Evolutionary conservation across 2,797 vertebrate species (phyloP).

Genomic region (Trematomus bernacchii): DNA sequence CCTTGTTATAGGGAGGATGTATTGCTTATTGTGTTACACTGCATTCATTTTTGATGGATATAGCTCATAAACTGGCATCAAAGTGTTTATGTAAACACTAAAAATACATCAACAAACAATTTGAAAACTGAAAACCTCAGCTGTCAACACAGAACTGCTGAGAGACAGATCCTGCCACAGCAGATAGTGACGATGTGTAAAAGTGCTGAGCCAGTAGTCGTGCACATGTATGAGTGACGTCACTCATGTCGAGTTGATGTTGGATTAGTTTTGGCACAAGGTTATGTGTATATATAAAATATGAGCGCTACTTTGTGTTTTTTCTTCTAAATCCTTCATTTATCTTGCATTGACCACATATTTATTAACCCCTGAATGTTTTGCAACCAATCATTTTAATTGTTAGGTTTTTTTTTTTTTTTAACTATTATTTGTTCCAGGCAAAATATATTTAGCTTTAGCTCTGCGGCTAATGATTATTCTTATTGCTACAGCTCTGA

Average conservation of each 20-base stretch:
- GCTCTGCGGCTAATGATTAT: too few species aligned
- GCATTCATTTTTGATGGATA: neutral
- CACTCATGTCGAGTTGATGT: constrained; percentile 12
- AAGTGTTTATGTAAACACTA: neutral
- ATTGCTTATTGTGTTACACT: neutral
- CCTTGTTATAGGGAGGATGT: neutral
- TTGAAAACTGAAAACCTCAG: constrained; percentile 34
- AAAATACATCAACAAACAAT: neutral
- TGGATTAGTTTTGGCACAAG: neutral
- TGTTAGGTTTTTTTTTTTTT: too few species aligned
- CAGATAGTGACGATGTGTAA: constrained; percentile 26
- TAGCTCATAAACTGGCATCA: neutral
- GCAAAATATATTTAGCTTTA: too few species aligned
- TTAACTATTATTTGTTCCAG: too few species aligned
- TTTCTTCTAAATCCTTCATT: too few species aligned
- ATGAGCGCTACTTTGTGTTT: neutral
- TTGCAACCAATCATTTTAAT: too few species aligned
- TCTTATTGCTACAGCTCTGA: too few species aligned
- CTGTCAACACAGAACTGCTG: constrained; percentile 28
- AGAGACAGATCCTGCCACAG: constrained; percentile 50
- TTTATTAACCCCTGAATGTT: too few species aligned
- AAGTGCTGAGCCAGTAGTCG: constrained; percentile 44
- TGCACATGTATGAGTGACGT: constrained; percentile 9
- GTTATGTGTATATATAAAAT: neutral
- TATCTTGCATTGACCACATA: too few species aligned